Base-by-base conservation (phyloP, 2,888 invertebrate species). In the Campaea margaritaria region DNA sequence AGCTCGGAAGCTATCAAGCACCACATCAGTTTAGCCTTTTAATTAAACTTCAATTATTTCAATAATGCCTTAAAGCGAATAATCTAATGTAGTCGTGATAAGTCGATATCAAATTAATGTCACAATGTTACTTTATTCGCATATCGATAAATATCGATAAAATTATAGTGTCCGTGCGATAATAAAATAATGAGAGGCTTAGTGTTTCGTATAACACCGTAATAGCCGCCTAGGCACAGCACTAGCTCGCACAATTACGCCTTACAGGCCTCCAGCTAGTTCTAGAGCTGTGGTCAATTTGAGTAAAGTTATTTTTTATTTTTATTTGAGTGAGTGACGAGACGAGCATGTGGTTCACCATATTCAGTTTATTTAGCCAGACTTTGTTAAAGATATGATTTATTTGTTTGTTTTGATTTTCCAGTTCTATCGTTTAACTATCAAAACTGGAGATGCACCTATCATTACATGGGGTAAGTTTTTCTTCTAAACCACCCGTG, bases 181-280 rank as follows among this genome's bases (percentile, higher is more conserved):
- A 87, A 86, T 87, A 81, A 81, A 86, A 82, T 86, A 87, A 88
- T 87, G 79, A 81, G 64, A 41, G 81, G 65, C 67, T 75, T 51
- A 39, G 76, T 76, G 75, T 70, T 67, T 68, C 64, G 64, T 67
- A 64, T 79, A 81, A 81, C 78, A 73, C 79, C 72, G 70, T 83
- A 81, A 84, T 83, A 68, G 70, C 27, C 15, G 43, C 34, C 46
- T 50, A 42, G 47, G 43, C 50, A 56, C 58, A 59, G 72, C 58
- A 66, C 56, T 68, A 36, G 65, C 76, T 78, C 76, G 68, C 75
- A 77, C 76, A 71, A 79, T 81, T 79, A 73, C 69, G 73, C 73
- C 73, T 73, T 14, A 64, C 64, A 68, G 70, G 72, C 68, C 58
- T 58, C 52, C 39, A 16, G 52, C 44, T 49, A 31, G 31, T 9